Percentiles rank a stretch among this genome's conserved stretches.
phyloP scores from a whole-genome alignment of 2,113 vertebrate species.

The Mellivora capensis region DNA sequence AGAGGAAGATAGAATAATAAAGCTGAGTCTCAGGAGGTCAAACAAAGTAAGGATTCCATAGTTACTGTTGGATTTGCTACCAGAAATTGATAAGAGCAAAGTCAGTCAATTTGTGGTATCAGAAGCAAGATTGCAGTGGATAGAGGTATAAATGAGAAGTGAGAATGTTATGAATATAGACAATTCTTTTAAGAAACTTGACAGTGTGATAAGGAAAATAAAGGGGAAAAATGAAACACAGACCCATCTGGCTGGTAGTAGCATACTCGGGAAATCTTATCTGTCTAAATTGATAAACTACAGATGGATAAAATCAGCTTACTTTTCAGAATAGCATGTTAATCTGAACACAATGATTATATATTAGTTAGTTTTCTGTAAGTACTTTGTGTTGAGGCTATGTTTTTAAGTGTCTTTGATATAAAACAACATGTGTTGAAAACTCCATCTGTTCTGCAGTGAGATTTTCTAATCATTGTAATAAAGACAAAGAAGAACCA shows the following conservation, averaged over 20 bases:
- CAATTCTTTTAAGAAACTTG: not conserved
- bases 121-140: not conserved
- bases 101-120: not conserved
- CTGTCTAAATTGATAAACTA: not conserved
- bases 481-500: not conserved
- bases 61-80: not conserved
- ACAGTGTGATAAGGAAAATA: not conserved
- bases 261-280: not conserved
- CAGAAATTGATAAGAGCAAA: not conserved
- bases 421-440: conserved; percentile 22
- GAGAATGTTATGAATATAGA: not conserved
- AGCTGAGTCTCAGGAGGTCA: not conserved
- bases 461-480: not conserved
- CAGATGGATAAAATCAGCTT: not conserved
- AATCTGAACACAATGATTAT: not conserved
- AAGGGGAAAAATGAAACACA: rapidly evolving
- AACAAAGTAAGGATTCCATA: not conserved
- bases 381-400: not conserved
- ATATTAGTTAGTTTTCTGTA: not conserved
- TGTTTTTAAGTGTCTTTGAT: conserved; percentile 25
- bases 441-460: conserved; percentile 24
- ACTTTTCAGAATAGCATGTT: not conserved
- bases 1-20: not conserved
- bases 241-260: not conserved
- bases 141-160: not conserved